phyloP scores from a whole-genome alignment of 2,113 vertebrate species.

The Lepisosteus osseus region DNA sequence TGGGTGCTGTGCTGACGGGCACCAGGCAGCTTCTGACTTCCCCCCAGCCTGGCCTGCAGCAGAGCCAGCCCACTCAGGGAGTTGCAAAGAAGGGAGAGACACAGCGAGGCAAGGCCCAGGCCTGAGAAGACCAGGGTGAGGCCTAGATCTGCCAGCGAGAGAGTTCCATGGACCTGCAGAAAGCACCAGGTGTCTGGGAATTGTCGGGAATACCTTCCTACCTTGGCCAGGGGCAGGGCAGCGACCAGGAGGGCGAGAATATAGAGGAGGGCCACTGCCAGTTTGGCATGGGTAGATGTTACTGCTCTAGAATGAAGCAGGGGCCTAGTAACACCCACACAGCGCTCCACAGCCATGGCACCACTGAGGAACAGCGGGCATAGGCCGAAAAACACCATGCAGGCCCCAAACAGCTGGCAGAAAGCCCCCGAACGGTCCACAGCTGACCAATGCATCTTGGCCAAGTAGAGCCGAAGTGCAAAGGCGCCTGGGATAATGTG shows the following conservation, averaged over 20 bases:
- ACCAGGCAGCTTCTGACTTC: slow-evolving; percentile 2
- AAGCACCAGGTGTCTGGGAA: slow-evolving; percentile 78
- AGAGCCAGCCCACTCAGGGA: slow-evolving; percentile 65
- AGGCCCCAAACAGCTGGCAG: slow-evolving; percentile 73
- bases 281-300: slow-evolving; percentile 55
- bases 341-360: slow-evolving; percentile 79
- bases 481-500: slow-evolving; percentile 75
- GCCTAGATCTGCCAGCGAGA: slow-evolving; percentile 46
- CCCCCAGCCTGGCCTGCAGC: slow-evolving; percentile 58
- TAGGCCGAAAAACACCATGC: slow-evolving; percentile 79
- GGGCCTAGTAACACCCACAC: slow-evolving; percentile 72
- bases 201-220: slow-evolving; percentile 68
- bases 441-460: neutral
- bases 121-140: slow-evolving; percentile 68
- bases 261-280: slow-evolving; percentile 48
- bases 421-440: slow-evolving; percentile 39
- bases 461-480: slow-evolving; percentile 67
- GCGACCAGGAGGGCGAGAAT: slow-evolving; percentile 60
- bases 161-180: slow-evolving; percentile 47
- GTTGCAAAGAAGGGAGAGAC: slow-evolving; percentile 70
- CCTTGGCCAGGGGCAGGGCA: slow-evolving; percentile 60
- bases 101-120: slow-evolving; percentile 68
- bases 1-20: slow-evolving; percentile 28
- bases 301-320: slow-evolving; percentile 63
- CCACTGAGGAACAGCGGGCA: slow-evolving; percentile 74